phyloP scores from a whole-genome alignment of 2,888 invertebrate species.

The Pseudococcus viburni region DNA sequence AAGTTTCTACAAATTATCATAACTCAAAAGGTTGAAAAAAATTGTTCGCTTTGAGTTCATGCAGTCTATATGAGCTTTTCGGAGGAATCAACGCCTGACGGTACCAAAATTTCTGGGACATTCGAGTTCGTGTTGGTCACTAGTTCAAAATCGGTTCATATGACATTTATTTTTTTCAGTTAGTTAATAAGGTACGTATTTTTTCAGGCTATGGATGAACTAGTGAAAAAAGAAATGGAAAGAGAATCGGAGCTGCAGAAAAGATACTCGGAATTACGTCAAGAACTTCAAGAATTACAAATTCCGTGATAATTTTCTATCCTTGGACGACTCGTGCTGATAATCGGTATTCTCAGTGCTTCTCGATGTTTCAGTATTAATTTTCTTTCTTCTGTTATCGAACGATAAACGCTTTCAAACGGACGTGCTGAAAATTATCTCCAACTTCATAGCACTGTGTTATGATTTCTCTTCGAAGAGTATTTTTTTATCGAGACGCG shows the following conservation, averaged over 20 bases:
- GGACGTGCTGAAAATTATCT: not conserved
- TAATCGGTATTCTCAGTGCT: not conserved
- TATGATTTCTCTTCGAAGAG: not conserved
- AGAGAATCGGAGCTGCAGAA: constrained; percentile 90
- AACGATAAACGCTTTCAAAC: not conserved
- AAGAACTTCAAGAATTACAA: constrained; percentile 73
- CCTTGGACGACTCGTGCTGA: not conserved
- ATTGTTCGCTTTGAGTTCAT: too few relatives aligned
- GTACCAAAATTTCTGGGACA: too few relatives aligned
- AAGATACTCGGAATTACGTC: constrained; percentile 83
- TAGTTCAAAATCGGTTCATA: too few relatives aligned
- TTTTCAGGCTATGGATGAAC: constrained; percentile 86
- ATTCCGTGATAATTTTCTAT: not conserved
- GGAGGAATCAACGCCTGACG: too few relatives aligned
- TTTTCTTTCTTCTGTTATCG: not conserved
- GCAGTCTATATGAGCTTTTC: too few relatives aligned
- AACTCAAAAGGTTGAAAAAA: too few relatives aligned
- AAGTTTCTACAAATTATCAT: too few relatives aligned
- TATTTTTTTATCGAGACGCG: not conserved
- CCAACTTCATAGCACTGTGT: not conserved
- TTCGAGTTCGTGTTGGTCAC: too few relatives aligned
- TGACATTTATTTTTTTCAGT: too few relatives aligned
- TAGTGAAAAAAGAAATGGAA: constrained; percentile 91
- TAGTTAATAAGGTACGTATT: not conserved
- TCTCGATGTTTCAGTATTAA: not conserved